Percentiles rank a stretch among this genome's conserved stretches.
Conservation (phyloP, 92 coral and sea anemone genomes). For the Porites lobata region DNA sequence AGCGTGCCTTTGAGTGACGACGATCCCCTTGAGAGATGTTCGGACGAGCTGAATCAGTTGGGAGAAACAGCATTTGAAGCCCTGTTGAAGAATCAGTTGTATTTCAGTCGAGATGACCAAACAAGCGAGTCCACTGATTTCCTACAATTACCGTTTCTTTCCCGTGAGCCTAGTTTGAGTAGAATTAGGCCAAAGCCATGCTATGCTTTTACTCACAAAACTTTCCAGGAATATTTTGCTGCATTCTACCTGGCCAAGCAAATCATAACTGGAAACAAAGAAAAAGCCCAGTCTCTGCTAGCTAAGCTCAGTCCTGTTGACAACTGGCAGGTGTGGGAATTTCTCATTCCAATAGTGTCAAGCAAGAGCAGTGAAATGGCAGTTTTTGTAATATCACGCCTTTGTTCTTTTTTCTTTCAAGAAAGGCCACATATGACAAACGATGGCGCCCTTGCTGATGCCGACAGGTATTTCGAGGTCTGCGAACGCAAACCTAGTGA, state of each 20-base stretch:
- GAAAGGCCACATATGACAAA: background rate
- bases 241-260: background rate
- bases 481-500: background rate
- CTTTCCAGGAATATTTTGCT: slow-evolving; percentile 33
- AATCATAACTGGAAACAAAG: background rate
- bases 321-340: slow-evolving; percentile 31
- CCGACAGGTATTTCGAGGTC: background rate
- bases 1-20: background rate
- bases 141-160: slow-evolving; percentile 8
- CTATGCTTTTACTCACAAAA: slow-evolving; percentile 43
- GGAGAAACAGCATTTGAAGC: slow-evolving; percentile 22
- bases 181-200: slow-evolving; percentile 12
- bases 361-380: background rate
- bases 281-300: background rate
- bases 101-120: slow-evolving; percentile 25
- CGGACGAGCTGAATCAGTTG: slow-evolving; percentile 12
- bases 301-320: slow-evolving; percentile 27
- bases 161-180: slow-evolving; percentile 29
- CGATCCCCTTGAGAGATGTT: slow-evolving; percentile 10
- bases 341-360: slow-evolving; percentile 4
- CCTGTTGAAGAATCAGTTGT: background rate
- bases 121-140: slow-evolving; percentile 1
- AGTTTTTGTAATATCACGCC: background rate
- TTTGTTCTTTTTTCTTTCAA: slow-evolving; percentile 10
- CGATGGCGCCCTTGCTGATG: background rate